Conservation (phyloP, 2,888 invertebrate species). For the Dasypolia templi region DNA sequence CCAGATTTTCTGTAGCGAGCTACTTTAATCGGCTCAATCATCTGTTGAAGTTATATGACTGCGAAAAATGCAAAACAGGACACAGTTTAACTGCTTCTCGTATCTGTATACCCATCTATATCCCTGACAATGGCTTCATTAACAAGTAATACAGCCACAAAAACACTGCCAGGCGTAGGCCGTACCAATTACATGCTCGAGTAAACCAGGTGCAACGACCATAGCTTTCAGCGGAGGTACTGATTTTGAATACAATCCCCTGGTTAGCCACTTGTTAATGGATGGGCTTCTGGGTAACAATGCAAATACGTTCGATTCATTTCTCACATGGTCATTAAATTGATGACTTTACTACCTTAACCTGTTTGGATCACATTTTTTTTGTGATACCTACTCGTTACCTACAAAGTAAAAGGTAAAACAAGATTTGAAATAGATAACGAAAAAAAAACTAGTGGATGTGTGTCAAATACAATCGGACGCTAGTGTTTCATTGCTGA, state of each 20-base stretch:
- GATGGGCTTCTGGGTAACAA: constrained; percentile 62
- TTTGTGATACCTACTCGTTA: not conserved
- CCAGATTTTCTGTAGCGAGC: not conserved
- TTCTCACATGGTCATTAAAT: constrained; percentile 55
- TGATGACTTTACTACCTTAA: constrained; percentile 66
- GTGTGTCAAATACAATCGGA: constrained; percentile 24
- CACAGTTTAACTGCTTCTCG: constrained; percentile 10
- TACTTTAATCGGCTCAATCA: not conserved
- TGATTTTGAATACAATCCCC: constrained; percentile 77
- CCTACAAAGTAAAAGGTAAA: not conserved
- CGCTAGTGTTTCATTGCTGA: constrained; percentile 31
- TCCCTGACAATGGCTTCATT: constrained; percentile 66
- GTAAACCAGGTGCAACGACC: constrained; percentile 78
- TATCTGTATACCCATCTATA: constrained; percentile 34
- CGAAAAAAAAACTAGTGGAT: constrained; percentile 17
- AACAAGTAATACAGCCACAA: constrained; percentile 65
- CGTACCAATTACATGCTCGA: constrained; percentile 80
- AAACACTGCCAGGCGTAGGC: constrained; percentile 66
- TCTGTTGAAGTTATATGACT: constrained; percentile 1
- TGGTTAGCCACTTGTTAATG: constrained; percentile 77
- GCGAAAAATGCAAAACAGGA: constrained; percentile 27
- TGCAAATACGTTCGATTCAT: constrained; percentile 54
- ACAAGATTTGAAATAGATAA: constrained; percentile 9
- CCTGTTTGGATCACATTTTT: constrained; percentile 20
- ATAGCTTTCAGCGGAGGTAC: constrained; percentile 71